A percentile compares a stretch with the other conserved stretches of the same genome.
Evolutionary conservation across 2,797 vertebrate species (phyloP).

Genomic region (Alexandromys oeconomus): DNA sequence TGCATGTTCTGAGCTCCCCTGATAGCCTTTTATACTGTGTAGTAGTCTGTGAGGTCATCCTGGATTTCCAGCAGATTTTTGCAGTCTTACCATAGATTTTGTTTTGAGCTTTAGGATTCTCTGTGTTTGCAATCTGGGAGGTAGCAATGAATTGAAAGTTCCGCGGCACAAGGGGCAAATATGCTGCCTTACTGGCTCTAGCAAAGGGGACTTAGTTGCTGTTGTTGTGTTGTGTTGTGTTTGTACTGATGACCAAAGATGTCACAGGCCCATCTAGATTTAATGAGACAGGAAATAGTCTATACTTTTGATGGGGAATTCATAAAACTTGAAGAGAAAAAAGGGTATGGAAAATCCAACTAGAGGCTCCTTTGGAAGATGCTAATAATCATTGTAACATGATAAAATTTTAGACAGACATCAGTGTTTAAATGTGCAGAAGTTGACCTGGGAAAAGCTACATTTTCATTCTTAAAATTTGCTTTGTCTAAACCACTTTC

Average conservation of each 20-base stretch:
- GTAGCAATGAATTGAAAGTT: background rate
- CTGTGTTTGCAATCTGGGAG: background rate
- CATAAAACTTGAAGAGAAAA: conserved; percentile 18
- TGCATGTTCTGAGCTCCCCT: background rate
- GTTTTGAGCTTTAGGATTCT: conserved; percentile 19
- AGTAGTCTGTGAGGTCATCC: conserved; percentile 5
- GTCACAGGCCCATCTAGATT: background rate
- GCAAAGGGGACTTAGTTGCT: background rate
- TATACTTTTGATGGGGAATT: background rate
- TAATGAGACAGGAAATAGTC: background rate
- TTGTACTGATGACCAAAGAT: background rate
- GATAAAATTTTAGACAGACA: conserved; percentile 33
- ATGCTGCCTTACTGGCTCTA: background rate
- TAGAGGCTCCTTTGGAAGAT: conserved; percentile 17
- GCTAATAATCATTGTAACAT: background rate
- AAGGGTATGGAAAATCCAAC: background rate
- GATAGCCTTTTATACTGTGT: conserved; percentile 8
- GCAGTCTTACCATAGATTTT: background rate
- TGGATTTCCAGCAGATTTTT: background rate
- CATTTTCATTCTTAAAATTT: conserved; percentile 40
- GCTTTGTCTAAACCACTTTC: background rate
- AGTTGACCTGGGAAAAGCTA: background rate
- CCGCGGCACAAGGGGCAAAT: background rate
- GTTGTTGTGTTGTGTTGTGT: too few relatives aligned
- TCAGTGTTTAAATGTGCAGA: background rate